Percentiles rank a stretch among this genome's conserved stretches.
Conservation (phyloP, 2,888 invertebrate species). For the Drosophila greeni region DNA sequence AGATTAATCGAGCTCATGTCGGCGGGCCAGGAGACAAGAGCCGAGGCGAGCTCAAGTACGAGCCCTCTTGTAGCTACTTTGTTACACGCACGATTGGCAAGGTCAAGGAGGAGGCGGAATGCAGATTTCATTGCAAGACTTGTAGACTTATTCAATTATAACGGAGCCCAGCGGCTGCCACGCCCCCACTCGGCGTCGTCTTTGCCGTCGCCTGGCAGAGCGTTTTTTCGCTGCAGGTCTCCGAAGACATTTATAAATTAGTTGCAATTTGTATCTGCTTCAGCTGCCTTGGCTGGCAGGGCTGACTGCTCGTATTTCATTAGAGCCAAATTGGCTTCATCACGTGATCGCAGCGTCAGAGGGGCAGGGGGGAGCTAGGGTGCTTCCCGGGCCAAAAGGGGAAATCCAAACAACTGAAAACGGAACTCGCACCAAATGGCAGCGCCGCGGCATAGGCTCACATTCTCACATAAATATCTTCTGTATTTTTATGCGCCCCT, state of each 20-base stretch:
- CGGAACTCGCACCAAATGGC: constrained; percentile 72
- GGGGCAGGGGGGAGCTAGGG: background rate
- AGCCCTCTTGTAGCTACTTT: constrained; percentile 25
- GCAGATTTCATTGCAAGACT: constrained; percentile 31
- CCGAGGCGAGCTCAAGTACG: constrained; percentile 3
- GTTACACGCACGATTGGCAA: constrained; percentile 12
- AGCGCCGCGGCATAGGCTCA: constrained; percentile 20
- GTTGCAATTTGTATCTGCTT: constrained; percentile 61
- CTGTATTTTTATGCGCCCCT: constrained; percentile 27
- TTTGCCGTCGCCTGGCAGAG: constrained; percentile 6
- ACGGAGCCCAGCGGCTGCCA: constrained; percentile 45
- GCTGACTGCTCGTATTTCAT: constrained; percentile 52
- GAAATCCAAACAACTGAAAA: constrained; percentile 55
- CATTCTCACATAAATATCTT: constrained; percentile 66
- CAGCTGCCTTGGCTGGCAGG: constrained; percentile 20
- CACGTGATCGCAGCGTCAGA: constrained; percentile 44
- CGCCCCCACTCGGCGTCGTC: constrained; percentile 21
- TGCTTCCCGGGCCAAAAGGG: constrained; percentile 23
- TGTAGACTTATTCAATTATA: constrained; percentile 51
- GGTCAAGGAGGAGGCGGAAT: constrained; percentile 27
- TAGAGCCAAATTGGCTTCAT: constrained; percentile 58
- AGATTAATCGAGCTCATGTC: constrained; percentile 63
- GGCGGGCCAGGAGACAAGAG: constrained; percentile 33
- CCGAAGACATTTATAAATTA: constrained; percentile 55
- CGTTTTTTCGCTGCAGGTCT: constrained; percentile 12